Evolutionary conservation across 2,888 invertebrate genomes (phyloP), one percentile per base, ranked within the genome.

Genomic region (Dryobota labecula): DNA sequence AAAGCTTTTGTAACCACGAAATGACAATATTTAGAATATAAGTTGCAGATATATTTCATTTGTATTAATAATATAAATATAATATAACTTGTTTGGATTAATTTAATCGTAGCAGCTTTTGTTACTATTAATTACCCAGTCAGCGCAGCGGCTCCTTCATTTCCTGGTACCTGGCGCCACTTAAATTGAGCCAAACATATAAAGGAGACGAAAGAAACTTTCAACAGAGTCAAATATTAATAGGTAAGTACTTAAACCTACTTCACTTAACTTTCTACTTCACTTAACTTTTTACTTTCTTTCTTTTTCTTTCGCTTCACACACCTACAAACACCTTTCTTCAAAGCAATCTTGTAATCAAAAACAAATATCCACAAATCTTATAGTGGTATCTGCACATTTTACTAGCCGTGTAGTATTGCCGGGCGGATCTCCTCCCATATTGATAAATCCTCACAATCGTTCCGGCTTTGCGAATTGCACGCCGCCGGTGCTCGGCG

Each of bases 401-500:
- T 85, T 84, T 86, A 85, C 82, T 80, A 86, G 85, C 84, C 83
- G 79, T 79, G 85, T 74, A 81, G 75, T 71, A 73, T 69, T 74
- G 60, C 84, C 86, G 81, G 86, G 87, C 86, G 86, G 90, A 92
- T 91, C 90, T 89, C 88, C 86, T 86, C 87, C 90, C 90, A 90
- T 93, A 92, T 93, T 91, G 93, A 91, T 92, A 94, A 94, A 94
- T 94, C 94, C 94, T 89, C 86, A 94, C 93, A 92, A 94, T 93
- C 92, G 92, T 73, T 91, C 89, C 82, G 88, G 92, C 94, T 94
- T 94, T 94, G 91, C 88, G 89, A 90, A 92, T 91, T 91, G 91
- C 90, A 90, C 90, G 90, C 85, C 86, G 86, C 33, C 87, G 85
- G 88, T 91, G 89, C 53, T 49, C 73, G 49, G 65, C 68, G 81